phyloP scores from a whole-genome alignment of 2,113 vertebrate species.

The Butorides virescens region DNA sequence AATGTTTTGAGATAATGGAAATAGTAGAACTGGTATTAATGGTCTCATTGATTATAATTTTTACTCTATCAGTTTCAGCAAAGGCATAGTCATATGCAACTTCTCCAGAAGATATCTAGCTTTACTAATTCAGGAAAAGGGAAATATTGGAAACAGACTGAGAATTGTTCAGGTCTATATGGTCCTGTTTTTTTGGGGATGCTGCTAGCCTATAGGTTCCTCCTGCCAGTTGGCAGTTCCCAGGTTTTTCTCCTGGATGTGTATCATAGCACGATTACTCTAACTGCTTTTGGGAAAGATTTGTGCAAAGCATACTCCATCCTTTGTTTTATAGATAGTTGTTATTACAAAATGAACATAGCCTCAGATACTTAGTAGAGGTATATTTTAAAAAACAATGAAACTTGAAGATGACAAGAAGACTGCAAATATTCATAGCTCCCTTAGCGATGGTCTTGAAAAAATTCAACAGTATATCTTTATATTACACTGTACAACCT shows the following conservation, averaged over 20 bases:
- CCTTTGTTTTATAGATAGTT: background rate
- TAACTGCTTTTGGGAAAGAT: background rate
- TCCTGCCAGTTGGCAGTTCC: background rate
- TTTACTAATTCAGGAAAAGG: background rate
- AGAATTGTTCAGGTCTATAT: background rate
- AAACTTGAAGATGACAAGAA: background rate
- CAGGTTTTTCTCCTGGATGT: background rate
- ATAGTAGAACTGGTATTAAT: background rate
- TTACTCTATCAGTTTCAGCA: background rate
- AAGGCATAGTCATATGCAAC: background rate
- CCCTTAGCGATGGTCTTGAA: background rate
- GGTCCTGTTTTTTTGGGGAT: background rate
- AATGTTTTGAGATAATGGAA: background rate
- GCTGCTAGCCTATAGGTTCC: background rate
- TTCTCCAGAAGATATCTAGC: background rate
- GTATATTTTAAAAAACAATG: background rate
- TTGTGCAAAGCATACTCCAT: background rate
- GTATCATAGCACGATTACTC: background rate
- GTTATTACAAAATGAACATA: background rate
- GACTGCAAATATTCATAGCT: conserved; percentile 5
- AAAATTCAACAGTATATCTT: background rate
- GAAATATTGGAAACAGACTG: background rate
- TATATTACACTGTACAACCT: background rate
- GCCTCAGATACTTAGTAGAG: background rate
- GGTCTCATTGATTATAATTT: background rate